Evolutionary conservation across 1,140 invertebrate species (phyloP).

Genomic region (Nebria ingens): DNA sequence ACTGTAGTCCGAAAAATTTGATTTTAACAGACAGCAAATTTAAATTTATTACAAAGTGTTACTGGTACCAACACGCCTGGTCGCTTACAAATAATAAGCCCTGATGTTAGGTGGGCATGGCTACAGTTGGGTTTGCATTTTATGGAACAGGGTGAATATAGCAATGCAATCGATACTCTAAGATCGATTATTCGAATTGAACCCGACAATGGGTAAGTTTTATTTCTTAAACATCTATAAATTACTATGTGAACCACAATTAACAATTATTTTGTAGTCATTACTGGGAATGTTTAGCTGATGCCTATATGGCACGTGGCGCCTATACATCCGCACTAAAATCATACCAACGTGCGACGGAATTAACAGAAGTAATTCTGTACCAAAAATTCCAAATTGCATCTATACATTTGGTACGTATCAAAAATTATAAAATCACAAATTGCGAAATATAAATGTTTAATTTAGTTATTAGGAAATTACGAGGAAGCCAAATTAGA

Average conservation of each 20-base stretch:
- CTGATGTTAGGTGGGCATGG: conserved; percentile 64
- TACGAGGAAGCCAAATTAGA: conserved; percentile 58
- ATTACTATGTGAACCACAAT: conserved; percentile 19
- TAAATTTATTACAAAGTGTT: conserved; percentile 52
- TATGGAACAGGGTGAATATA: conserved; percentile 56
- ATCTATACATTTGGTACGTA: conserved; percentile 55
- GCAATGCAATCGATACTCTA: conserved; percentile 63
- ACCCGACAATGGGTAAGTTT: conserved; percentile 49
- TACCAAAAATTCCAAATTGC: conserved; percentile 77
- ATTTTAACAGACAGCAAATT: conserved; percentile 48
- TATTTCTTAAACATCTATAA: conserved; percentile 1
- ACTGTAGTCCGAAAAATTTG: conserved; percentile 12
- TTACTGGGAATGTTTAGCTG: conserved; percentile 77
- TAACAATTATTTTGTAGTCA: conserved; percentile 35
- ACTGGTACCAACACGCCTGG: conserved; percentile 33
- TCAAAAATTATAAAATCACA: conserved; percentile 9
- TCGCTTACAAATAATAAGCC: conserved; percentile 24
- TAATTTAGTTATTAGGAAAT: conserved; percentile 44
- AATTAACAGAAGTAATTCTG: conserved; percentile 51
- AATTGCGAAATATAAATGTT: conserved; percentile 2
- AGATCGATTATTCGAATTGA: conserved; percentile 65
- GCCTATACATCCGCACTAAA: conserved; percentile 75
- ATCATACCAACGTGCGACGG: conserved; percentile 67
- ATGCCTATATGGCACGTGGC: conserved; percentile 74
- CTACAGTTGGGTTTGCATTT: conserved; percentile 69